Conservation (phyloP, 2,113 vertebrate genomes). For the Sminthopsis crassicaudata region DNA sequence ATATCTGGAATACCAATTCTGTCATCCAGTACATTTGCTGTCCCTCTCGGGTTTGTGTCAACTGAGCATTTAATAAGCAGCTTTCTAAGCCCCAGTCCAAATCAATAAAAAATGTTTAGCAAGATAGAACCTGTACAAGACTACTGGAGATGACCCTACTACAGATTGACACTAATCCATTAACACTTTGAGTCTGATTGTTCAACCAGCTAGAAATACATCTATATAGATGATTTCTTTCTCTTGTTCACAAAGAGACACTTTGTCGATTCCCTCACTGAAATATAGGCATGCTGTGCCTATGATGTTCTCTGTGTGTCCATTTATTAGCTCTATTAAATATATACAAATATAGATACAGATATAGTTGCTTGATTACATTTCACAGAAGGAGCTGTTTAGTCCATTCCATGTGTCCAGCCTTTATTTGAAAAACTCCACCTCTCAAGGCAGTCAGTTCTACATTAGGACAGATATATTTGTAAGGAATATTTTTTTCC, state of each 20-base stretch:
- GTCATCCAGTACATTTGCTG: neutral
- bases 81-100: neutral
- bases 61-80: neutral
- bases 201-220: neutral
- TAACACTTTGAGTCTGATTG: neutral
- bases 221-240: neutral
- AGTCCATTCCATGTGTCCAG: neutral
- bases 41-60: neutral
- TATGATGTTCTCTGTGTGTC: neutral
- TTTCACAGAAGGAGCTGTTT: neutral
- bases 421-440: neutral
- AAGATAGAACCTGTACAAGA: neutral
- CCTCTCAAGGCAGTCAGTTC: neutral
- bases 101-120: neutral
- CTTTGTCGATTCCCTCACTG: neutral
- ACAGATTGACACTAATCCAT: neutral
- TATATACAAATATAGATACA: too few species aligned
- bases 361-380: neutral
- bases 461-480: neutral
- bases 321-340: neutral
- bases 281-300: neutral
- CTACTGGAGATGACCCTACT: neutral
- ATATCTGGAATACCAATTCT: neutral
- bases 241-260: neutral
- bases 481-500: neutral